phyloP scores from a whole-genome alignment of 1,140 invertebrate genomes.

The Drosophila sturtevanti region DNA sequence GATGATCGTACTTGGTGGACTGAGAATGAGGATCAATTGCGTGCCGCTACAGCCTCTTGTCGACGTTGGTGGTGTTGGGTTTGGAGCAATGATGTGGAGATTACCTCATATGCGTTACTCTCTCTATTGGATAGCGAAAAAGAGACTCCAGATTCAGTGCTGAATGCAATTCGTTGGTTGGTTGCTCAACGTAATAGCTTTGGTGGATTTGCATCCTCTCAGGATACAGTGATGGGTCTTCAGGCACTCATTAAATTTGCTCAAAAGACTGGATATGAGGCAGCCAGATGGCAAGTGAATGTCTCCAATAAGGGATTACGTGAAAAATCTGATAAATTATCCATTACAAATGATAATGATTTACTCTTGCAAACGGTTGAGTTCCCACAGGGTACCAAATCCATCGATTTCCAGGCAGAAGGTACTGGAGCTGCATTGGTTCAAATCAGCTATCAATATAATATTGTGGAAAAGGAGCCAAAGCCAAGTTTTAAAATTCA shows the following conservation, averaged over 20 bases:
- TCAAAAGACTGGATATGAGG: constrained; percentile 68
- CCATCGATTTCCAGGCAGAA: constrained; percentile 85
- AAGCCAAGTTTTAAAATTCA: constrained; percentile 90
- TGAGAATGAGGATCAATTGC: constrained; percentile 88
- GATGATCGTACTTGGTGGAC: constrained; percentile 80
- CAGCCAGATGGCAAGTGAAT: constrained; percentile 57
- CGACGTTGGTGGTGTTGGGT: constrained; percentile 85
- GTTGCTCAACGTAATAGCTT: constrained; percentile 89
- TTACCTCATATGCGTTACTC: constrained; percentile 89
- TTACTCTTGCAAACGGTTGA: constrained; percentile 71
- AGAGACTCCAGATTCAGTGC: constrained; percentile 49
- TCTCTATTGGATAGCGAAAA: constrained; percentile 85
- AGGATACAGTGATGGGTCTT: constrained; percentile 88
- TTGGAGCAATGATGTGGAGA: constrained; percentile 87
- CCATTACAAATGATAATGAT: constrained; percentile 62
- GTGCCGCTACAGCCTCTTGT: constrained; percentile 86
- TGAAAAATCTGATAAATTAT: constrained; percentile 64
- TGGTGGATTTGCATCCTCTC: constrained; percentile 90
- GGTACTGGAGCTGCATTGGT: constrained; percentile 91
- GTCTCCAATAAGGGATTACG: constrained; percentile 53
- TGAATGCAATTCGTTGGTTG: constrained; percentile 88
- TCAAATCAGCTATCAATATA: constrained; percentile 91
- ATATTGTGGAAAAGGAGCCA: constrained; percentile 91
- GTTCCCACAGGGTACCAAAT: constrained; percentile 68
- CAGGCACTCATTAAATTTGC: constrained; percentile 87